A percentile compares a stretch with the other conserved stretches of the same genome.
Conservation (phyloP, 2,113 vertebrate genomes). For the Rana temporaria region DNA sequence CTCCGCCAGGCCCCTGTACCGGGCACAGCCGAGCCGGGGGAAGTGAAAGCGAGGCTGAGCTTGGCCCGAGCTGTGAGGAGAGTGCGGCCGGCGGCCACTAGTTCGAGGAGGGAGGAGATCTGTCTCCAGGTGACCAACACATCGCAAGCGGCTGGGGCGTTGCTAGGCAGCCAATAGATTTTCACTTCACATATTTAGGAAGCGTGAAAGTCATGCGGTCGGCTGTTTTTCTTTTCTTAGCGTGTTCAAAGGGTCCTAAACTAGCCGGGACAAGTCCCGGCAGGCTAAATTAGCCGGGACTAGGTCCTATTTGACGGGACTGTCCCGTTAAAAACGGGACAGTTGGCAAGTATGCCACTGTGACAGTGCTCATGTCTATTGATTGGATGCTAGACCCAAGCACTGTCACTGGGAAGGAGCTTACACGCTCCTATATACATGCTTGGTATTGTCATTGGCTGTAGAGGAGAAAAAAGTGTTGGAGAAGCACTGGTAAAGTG, state of each 20-base stretch:
- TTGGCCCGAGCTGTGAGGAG: not conserved
- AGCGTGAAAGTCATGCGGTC: not conserved
- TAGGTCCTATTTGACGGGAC: too few relatives aligned
- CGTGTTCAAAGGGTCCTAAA: not conserved
- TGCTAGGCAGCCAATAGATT: conserved; percentile 44
- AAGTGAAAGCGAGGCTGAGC: not conserved
- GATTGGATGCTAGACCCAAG: too few relatives aligned
- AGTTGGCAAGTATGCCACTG: too few relatives aligned
- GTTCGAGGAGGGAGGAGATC: not conserved
- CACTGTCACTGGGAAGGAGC: too few relatives aligned
- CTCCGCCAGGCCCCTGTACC: not conserved
- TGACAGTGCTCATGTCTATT: too few relatives aligned
- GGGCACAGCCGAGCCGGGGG: not conserved
- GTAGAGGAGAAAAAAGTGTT: too few relatives aligned
- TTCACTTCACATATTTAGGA: not conserved
- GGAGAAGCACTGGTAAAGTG: too few relatives aligned
- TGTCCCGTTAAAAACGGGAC: too few relatives aligned
- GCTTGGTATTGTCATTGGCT: too few relatives aligned
- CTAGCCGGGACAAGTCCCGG: too few relatives aligned
- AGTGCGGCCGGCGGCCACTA: not conserved
- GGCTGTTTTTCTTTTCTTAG: conserved; percentile 16
- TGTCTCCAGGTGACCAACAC: conserved; percentile 15
- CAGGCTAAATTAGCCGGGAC: too few relatives aligned
- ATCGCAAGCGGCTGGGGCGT: conserved; percentile 30
- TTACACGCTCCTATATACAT: too few relatives aligned